Base-by-base conservation (phyloP, 2,797 vertebrate species). In the Typhlichthys eigenmanni region DNA sequence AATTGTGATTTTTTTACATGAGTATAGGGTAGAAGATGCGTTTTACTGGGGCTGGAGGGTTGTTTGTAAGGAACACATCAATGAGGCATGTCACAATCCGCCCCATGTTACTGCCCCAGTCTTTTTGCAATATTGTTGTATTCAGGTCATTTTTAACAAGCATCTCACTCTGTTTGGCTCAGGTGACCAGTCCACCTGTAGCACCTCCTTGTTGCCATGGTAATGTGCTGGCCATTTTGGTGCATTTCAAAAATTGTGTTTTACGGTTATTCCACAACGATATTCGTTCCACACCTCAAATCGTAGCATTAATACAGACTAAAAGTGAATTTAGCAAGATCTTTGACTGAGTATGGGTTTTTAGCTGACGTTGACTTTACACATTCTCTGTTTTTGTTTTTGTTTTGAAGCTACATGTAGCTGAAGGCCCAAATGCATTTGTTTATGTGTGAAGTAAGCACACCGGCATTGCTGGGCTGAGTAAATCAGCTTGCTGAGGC, bases 111-210 rank as follows among this genome's bases (percentile, higher is more conserved):
- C 74, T 76, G 80, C 81, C 75, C 67, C 79, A 71, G 83, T 64
- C 85, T 81, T 77, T 85, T 43, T 9, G 75, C 87, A 77, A 84
- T 82, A 43, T 76, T 84, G 87, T 88, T 82, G 74, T 86, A 89
- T 89, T 86, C 78, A 87, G 88, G 88, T 90, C 87, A 86, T 86
- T 88, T 91, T 89, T 91, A 90, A 89, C 88, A 89, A 90, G 88
- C 78, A 63, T 82, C 87, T 88, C 78, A 79, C 79, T 75, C 75
- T 69, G 81, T 90, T 85, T 88, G 86, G 82, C 84, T 89, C 87
- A 87, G 87, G 85, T 87, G 86, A 87, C 80, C 58, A 1, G 67
- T 83, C 81, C 88, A 91, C 89, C 90, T 90, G 85, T 89, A 86
- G 75, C 79, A 82, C 76, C 72, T 72, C 65, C 80, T 80, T 81